Base-by-base conservation (phyloP, 2,888 invertebrate genomes). In the Patella ulyssiponensis region DNA sequence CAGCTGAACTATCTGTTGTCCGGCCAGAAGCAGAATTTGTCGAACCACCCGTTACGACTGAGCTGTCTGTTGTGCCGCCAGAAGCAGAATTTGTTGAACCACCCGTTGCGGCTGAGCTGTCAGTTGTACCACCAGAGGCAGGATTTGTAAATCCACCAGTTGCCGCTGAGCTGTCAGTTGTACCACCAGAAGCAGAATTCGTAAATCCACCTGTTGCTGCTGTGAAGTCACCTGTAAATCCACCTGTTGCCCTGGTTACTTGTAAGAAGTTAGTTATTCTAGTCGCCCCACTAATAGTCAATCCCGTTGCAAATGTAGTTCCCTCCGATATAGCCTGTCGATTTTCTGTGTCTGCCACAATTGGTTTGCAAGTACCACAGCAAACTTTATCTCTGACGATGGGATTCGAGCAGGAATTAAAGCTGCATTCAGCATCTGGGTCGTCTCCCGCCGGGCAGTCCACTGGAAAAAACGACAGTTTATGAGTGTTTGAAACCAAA, bases 361-460 rank as follows among this genome's bases (percentile, higher is more conserved):
- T 56, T 33, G 20, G 73, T 70, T 72, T 72, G 58, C 76, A 76
- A 23, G 76, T 76, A 23, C 52, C 73, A 27, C 76, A 76, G 64
- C 76, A 76, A 17, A 76, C n/a, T 52, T 64, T 69, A 52, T 76
- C 72, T 7, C 72, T 27, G 33, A 69, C 64, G 11, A 73, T 52
- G 2, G 64, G n/a, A 53, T 58, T 52, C 12, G n/a, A 56, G 52
- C 76, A 76, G 14, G 52, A 33, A 9, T 20, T 64, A 14, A 23
- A 23, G 20, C 51, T 20, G 27, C 76, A 76, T 14, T 27, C 52
- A 3, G 69, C 73, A 73, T 76, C 76, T 53, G 76, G 76, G 33
- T 76, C 76, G 27, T 76, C 76, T 1, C 76, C 76, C 14, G 76
- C 76, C 11, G 76, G 76, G 53, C 76, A 76, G 44, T 76, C 73